phyloP scores from a whole-genome alignment of 2,797 vertebrate genomes.

The Rhabdomys pumilio region DNA sequence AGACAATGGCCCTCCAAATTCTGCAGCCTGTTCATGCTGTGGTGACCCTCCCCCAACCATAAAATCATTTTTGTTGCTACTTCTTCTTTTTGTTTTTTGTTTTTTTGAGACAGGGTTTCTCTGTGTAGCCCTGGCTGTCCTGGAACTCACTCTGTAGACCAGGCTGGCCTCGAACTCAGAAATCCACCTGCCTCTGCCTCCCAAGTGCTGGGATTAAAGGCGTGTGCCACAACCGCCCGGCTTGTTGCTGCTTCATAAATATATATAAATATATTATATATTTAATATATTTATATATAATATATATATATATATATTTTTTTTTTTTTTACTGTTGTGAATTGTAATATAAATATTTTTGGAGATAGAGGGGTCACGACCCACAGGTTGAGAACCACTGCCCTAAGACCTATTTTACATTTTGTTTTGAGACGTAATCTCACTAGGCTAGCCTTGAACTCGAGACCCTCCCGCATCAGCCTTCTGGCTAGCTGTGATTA shows the following conservation, averaged over 20 bases:
- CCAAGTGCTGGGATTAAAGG: no score
- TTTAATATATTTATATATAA: background rate
- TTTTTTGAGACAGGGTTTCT: no score
- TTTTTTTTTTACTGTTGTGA: background rate
- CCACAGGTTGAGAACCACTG: background rate
- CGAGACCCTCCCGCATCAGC: background rate
- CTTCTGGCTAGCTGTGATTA: background rate
- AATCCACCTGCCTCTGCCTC: no score
- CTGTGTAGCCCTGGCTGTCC: no score
- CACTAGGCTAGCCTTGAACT: background rate
- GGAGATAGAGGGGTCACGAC: background rate
- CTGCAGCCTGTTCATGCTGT: background rate
- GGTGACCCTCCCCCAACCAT: background rate
- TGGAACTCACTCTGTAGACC: no score
- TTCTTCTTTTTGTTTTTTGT: no score
- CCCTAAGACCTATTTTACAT: background rate
- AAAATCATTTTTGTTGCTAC: background rate
- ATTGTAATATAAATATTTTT: background rate
- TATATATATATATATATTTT: no score
- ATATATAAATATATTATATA: background rate
- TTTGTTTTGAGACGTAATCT: background rate
- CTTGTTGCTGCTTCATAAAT: background rate
- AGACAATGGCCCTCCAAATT: background rate
- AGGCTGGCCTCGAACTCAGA: no score
- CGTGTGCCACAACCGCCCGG: no score